Evolutionary conservation across 2,888 invertebrate genomes (phyloP), one percentile per base, ranked within the genome.

Genomic region (Miltochrista miniata): DNA sequence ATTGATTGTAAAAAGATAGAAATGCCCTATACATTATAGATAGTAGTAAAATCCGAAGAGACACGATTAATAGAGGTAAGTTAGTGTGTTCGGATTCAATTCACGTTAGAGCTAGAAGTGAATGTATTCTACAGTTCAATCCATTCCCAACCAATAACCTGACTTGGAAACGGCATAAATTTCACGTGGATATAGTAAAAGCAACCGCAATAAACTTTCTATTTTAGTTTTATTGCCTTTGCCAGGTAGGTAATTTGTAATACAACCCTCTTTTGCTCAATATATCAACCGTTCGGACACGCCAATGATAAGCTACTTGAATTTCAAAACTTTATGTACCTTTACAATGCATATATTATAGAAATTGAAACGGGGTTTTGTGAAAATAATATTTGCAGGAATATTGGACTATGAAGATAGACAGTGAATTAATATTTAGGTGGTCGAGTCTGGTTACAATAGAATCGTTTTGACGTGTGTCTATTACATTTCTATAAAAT

Each of bases 141-240:
- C 64, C 61, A 63, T 66, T 69, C 48, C 57, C 61, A 50, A 56
- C 68, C 70, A 68, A 70, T 72, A 74, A 70, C 62, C 57, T 59
- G 52, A 55, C 51, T 69, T 63, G 51, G 58, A 54, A 56, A 57
- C 56, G 52, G 58, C 65, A 74, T 75, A 74, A 72, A 76, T 74
- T 68, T 67, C 57, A 63, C 57, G 67, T 52, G 69, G 64, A 74
- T 71, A 70, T 70, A 68, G 73, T 64, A 67, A 72, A 76, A 70
- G 68, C 64, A 68, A 64, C 60, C 63, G 63, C 73, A 66, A 72
- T 75, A 76, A 78, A 78, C 72, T 74, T 76, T 72, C 74, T 72
- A 76, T 76, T 78, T 76, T 70, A 75, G 72, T 78, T 78, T 78
- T 78, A 78, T 73, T 70, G 63, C 68, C 53, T 49, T 37, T 52